Conservation (phyloP, 2,797 vertebrate genomes). For the Hapalemur alaotrensis region DNA sequence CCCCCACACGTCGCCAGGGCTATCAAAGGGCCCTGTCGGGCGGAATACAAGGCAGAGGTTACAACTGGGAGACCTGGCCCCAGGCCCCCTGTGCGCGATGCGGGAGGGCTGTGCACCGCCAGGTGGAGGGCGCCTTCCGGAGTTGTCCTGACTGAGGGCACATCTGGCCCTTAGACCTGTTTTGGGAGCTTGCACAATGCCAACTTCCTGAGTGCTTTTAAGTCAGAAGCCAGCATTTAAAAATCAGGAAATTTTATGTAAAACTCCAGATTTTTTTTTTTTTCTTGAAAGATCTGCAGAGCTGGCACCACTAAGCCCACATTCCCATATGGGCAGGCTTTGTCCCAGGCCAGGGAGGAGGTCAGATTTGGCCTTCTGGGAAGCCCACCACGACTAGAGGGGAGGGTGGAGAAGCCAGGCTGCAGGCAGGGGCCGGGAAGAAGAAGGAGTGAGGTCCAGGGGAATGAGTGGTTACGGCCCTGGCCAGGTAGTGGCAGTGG, state of each 20-base stretch:
- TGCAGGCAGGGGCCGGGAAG: not conserved
- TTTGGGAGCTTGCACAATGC: not conserved
- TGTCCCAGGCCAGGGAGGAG: not conserved
- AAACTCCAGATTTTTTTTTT: slow-evolving; percentile 34
- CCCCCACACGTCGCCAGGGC: not conserved
- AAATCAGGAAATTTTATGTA: slow-evolving; percentile 28
- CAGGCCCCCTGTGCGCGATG: rapidly evolving
- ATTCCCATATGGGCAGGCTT: not conserved
- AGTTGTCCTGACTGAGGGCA: not conserved
- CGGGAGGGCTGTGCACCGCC: not conserved
- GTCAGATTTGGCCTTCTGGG: not conserved
- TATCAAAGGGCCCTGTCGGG: not conserved
- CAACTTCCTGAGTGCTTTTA: not conserved
- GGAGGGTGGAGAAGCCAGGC: not conserved
- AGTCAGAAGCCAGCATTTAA: slow-evolving; percentile 25
- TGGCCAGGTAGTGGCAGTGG: not conserved
- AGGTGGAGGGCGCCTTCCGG: not conserved
- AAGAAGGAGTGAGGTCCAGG: not conserved
- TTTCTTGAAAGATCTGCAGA: slow-evolving; percentile 19
- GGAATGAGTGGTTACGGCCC: not conserved
- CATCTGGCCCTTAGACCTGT: not conserved
- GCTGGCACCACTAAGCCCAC: not conserved
- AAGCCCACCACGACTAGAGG: not conserved
- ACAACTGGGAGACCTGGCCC: not conserved
- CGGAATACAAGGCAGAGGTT: not conserved